Conservation (phyloP, 2,888 invertebrate species). For the Acanthosepion esculentum region DNA sequence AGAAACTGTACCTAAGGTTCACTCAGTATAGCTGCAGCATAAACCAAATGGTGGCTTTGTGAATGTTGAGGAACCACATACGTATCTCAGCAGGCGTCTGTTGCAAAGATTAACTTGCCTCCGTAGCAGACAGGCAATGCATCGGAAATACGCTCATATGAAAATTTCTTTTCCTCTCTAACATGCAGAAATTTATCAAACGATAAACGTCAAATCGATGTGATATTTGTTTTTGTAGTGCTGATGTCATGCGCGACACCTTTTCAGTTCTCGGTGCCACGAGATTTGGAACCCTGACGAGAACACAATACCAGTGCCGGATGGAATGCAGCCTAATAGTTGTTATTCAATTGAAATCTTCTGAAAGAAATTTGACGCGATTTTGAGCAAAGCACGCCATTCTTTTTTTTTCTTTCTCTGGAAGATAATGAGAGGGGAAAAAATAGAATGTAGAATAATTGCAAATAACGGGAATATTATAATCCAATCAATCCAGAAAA, state of each 20-base stretch:
- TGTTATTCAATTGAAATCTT: conserved; percentile 21
- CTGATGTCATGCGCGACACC: neutral
- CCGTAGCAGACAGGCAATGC: too few species aligned
- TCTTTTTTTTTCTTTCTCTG: neutral
- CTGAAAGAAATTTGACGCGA: conserved; percentile 33
- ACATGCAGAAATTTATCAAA: neutral
- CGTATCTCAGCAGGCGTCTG: too few species aligned
- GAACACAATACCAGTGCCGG: neutral
- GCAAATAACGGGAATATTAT: neutral
- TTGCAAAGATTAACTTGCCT: too few species aligned
- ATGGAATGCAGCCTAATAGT: conserved; percentile 9
- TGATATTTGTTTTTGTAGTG: neutral
- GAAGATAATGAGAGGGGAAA: neutral
- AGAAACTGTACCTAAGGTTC: too few species aligned
- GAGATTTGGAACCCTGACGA: neutral
- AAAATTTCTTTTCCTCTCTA: too few species aligned
- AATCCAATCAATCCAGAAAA: neutral
- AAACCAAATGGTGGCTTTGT: too few species aligned
- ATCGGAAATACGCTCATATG: too few species aligned
- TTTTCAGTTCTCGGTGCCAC: neutral
- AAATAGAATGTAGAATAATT: neutral
- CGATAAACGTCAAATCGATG: neutral
- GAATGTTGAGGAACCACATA: too few species aligned
- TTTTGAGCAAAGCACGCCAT: neutral
- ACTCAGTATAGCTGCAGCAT: too few species aligned